These are phyloP conservation scores for Sweltsa coloradensis DNA, from an alignment of 1,140 invertebrate species.

Conservation along the genomic window DNA sequence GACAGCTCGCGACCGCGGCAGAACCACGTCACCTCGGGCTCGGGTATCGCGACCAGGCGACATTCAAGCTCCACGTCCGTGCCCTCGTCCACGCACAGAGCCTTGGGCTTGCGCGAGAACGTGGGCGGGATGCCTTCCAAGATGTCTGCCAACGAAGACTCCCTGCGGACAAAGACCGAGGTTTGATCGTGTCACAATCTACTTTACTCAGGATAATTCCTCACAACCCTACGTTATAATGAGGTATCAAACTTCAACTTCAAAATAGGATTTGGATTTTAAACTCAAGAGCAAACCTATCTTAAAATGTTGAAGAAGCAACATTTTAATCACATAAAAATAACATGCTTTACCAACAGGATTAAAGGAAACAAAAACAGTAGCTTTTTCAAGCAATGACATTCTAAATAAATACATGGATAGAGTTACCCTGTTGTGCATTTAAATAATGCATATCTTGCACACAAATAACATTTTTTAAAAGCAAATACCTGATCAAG, in stretches of 20 bases:
- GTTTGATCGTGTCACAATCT: too few relatives aligned
- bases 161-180: slow-evolving; percentile 41
- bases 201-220: too few relatives aligned
- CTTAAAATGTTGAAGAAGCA: too few relatives aligned
- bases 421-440: slow-evolving; percentile 2
- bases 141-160: slow-evolving; percentile 82
- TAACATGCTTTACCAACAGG: slow-evolving; percentile 1
- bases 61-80: slow-evolving; percentile 71
- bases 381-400: neutral
- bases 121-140: slow-evolving; percentile 85
- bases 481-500: too few relatives aligned
- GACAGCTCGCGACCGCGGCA: slow-evolving; percentile 59
- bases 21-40: slow-evolving; percentile 78
- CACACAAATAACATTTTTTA: too few relatives aligned
- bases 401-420: neutral
- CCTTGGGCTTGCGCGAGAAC: slow-evolving; percentile 78
- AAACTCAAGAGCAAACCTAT: too few relatives aligned
- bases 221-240: too few relatives aligned
- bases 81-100: slow-evolving; percentile 68
- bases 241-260: too few relatives aligned
- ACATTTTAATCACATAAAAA: too few relatives aligned
- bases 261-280: too few relatives aligned
- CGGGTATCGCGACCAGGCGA: slow-evolving; percentile 75
- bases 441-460: too few relatives aligned
- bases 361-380: neutral